Evolutionary conservation across 2,797 vertebrate genomes (phyloP).

Genomic region (Heterohyrax brucei): DNA sequence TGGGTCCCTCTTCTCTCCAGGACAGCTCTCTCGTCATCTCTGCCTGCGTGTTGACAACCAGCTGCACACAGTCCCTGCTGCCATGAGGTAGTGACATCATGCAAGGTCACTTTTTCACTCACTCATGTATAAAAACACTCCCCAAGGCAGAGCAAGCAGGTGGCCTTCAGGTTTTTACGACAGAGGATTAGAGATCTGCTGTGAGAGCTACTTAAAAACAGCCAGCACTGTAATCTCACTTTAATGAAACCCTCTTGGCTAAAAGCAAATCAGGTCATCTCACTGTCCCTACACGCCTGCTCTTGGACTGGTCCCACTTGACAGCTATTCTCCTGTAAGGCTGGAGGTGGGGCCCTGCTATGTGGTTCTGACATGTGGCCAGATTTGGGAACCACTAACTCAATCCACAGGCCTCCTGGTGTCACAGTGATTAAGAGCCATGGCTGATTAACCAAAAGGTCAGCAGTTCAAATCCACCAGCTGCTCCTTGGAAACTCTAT

Average conservation of each 20-base stretch:
- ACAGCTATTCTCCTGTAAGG: not conserved
- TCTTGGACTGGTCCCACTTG: not conserved
- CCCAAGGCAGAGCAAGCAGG: not conserved
- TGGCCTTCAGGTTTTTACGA: not conserved
- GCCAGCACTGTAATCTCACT: slow-evolving; percentile 49
- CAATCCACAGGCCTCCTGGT: not conserved
- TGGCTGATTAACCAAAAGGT: too few relatives aligned
- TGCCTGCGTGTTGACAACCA: not conserved
- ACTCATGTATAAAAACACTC: not conserved
- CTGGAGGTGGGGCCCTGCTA: not conserved
- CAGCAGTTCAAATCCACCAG: too few relatives aligned
- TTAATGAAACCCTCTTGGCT: slow-evolving; percentile 16
- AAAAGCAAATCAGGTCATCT: not conserved
- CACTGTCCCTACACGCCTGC: not conserved
- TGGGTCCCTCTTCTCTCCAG: rapidly evolving
- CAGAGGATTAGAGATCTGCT: not conserved
- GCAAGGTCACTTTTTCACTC: not conserved
- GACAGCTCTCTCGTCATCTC: not conserved
- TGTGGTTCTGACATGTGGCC: not conserved
- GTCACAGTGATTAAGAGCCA: too few relatives aligned
- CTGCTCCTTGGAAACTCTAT: too few relatives aligned
- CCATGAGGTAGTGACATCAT: not conserved
- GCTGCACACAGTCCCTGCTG: too few relatives aligned
- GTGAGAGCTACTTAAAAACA: slow-evolving; percentile 61
- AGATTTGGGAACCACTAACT: not conserved